Evolutionary conservation across 2,797 vertebrate genomes (phyloP), one percentile per base, ranked within the genome.

Genomic region (Champsocephalus gunnari): DNA sequence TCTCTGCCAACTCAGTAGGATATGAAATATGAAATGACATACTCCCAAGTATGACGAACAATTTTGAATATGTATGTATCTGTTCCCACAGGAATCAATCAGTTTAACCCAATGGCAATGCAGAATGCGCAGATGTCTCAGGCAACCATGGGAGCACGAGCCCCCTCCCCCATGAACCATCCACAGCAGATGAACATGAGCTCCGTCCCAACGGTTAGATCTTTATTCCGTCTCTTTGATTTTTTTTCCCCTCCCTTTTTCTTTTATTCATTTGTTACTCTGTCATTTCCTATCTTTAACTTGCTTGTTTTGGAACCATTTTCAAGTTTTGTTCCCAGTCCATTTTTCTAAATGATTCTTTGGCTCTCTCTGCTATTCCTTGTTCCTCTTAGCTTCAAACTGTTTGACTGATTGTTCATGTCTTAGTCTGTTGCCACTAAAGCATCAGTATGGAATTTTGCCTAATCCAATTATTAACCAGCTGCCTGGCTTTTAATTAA

Each of bases 131-230:
- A 96, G 93, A 96, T 99, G 94, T 95, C 97, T 76, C 96, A 96
- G 88, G 92, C 97, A 47, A 95, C 97, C 48, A 91, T 98, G 94
- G 97, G 96, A 81, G 92, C 96, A 0, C 97, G 97, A 9, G 95
- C 97, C 24, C 95, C 96, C 32, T 99, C 98, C 77, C 97, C 97
- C 1, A 97, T 98, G 96, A 99, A 93, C 94, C 98, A 98, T 86
- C 94, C 96, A 6, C 97, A 96, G 71, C 98, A 97, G 79, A 97
- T 99, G 93, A 99, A 95, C 96, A 96, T 99, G 95, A 95, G 95
- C 90, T 95, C 97, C 0, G 96, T 97, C 80, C 95, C 97, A 50
- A 89, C 95, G 92, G 98, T 99, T 84, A 89, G 97, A 94, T 61
- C 53, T 59, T 38, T 34, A 44, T 68, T 66, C 51, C 12, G 11